Percentiles rank a stretch among this genome's conserved stretches.
These are phyloP conservation scores for Gallinago stenura DNA, from an alignment of 2,797 vertebrate genomes.

Conservation along the genomic window DNA sequence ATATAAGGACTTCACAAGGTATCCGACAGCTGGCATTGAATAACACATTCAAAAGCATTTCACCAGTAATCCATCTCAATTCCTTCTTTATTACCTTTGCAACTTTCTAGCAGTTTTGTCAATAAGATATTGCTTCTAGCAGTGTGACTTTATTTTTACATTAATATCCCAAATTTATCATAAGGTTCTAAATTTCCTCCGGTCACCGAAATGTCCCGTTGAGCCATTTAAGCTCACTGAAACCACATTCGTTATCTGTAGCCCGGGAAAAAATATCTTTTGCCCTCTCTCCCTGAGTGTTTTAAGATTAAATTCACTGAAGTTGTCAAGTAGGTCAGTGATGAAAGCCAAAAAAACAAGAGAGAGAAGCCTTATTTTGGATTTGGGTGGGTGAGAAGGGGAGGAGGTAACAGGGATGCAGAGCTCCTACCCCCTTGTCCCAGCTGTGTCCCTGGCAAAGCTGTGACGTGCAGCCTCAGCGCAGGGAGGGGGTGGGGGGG, in stretches of 20 bases:
- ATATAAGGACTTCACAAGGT: not conserved
- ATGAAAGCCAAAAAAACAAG: slow-evolving; percentile 6
- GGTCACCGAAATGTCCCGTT: slow-evolving; percentile 6
- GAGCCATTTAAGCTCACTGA: slow-evolving; percentile 34
- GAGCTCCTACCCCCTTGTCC: fast-evolving
- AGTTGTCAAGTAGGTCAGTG: not conserved
- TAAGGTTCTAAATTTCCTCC: slow-evolving; percentile 34
- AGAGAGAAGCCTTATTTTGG: not conserved
- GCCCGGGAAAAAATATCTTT: slow-evolving; percentile 37
- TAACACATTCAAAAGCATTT: slow-evolving; percentile 18
- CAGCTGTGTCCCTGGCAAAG: not conserved
- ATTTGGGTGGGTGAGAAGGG: not conserved
- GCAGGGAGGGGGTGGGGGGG: too few relatives aligned
- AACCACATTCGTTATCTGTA: slow-evolving; percentile 20
- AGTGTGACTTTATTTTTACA: slow-evolving; percentile 27
- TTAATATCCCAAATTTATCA: slow-evolving; percentile 61
- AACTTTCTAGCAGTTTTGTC: slow-evolving; percentile 45
- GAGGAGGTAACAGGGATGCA: not conserved
- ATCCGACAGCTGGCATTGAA: not conserved
- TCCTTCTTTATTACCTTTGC: slow-evolving; percentile 54
- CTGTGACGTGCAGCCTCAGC: fast-evolving
- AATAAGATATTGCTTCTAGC: slow-evolving; percentile 52
- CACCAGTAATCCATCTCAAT: slow-evolving; percentile 56
- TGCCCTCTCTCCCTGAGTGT: slow-evolving; percentile 7
- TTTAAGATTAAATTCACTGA: slow-evolving; percentile 39